Evolutionary conservation across 2,888 invertebrate genomes (phyloP), one percentile per base, ranked within the genome.

Genomic region (Alentia gelatinosa): DNA sequence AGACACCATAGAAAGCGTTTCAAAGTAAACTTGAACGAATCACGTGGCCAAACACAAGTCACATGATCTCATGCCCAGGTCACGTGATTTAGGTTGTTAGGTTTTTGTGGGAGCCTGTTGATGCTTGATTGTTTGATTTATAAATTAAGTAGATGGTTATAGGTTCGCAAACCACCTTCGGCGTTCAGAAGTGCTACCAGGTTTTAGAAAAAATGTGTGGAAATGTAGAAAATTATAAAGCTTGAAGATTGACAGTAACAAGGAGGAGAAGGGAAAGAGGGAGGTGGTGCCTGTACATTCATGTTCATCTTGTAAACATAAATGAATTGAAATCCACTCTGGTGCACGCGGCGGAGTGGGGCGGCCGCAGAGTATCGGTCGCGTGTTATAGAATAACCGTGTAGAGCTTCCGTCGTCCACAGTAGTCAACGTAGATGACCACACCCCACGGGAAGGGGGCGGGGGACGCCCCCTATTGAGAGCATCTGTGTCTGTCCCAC

Each of bases 301-400:
- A 68, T 30, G 68, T 68, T 68, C 30, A 68, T 68, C 68, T 68
- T 68, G 26, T 68, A 68, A 68, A 56, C n/a, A 56, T n/a, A 56
- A 68, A 68, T 68, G 30, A 12, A 30, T 68, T 68, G 68, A 68
- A 30, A 68, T 68, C 68, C 68, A 68, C 3, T 68, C 5, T 68
- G 30, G 5, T 4, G 30, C n/a, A n/a, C n/a, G n/a, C 68, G 15
- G 33, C 68, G 3, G 68, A 30, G 30, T 9, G 3, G 3, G 68
- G 68, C 26, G 68, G 56, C 9, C 68, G 30, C 30, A 30, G 68
- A 68, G 68, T 26, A 1, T 30, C 30, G 68, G 30, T 4, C 3
- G 30, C 26, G 30, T 15, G 33, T 68, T 47, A 68, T 68, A 68
- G 68, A 68, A 12, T 30, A 68, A 26, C 12, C 12, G 68, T 68